A percentile compares a stretch with the other conserved stretches of the same genome.
Evolutionary conservation across 2,888 invertebrate genomes (phyloP).

Genomic region (Tipula confusa): DNA sequence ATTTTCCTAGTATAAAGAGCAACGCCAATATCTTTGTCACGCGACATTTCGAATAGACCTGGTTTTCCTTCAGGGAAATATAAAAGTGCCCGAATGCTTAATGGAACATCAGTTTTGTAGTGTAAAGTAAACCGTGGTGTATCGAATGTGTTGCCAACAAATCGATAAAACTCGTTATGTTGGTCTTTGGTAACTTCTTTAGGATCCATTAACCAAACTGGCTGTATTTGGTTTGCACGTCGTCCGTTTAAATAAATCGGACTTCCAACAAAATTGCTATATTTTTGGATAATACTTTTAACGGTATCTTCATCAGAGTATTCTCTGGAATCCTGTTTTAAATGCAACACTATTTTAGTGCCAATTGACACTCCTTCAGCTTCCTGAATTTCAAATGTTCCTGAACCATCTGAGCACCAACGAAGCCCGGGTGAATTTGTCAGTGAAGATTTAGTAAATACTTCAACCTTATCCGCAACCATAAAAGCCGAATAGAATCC

Average conservation of each 20-base stretch:
- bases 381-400: slow-evolving; percentile 82
- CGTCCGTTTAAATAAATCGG: slow-evolving; percentile 88
- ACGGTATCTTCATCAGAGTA: slow-evolving; percentile 84
- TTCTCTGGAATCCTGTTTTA: slow-evolving; percentile 83
- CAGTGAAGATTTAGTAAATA: slow-evolving; percentile 72
- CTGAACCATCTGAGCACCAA: slow-evolving; percentile 90
- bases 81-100: slow-evolving; percentile 83
- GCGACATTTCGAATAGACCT: slow-evolving; percentile 82
- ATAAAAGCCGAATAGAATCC: slow-evolving; percentile 98
- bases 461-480: slow-evolving; percentile 93
- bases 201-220: slow-evolving; percentile 89
- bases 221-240: slow-evolving; percentile 83
- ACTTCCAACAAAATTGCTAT: slow-evolving; percentile 95
- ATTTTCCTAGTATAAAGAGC: slow-evolving; percentile 89
- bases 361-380: slow-evolving; percentile 81
- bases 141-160: slow-evolving; percentile 80
- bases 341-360: slow-evolving; percentile 86
- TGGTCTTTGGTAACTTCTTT: slow-evolving; percentile 80
- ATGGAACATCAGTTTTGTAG: slow-evolving; percentile 75
- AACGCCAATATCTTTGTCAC: slow-evolving; percentile 79
- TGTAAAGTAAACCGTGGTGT: slow-evolving; percentile 85
- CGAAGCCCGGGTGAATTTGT: slow-evolving; percentile 66
- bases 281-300: slow-evolving; percentile 86
- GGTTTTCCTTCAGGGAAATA: slow-evolving; percentile 94
- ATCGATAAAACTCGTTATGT: slow-evolving; percentile 91